Percentiles rank a stretch among this genome's conserved stretches.
Evolutionary conservation across 2,797 vertebrate species (phyloP).

Genomic region (Heliangelus exortis): DNA sequence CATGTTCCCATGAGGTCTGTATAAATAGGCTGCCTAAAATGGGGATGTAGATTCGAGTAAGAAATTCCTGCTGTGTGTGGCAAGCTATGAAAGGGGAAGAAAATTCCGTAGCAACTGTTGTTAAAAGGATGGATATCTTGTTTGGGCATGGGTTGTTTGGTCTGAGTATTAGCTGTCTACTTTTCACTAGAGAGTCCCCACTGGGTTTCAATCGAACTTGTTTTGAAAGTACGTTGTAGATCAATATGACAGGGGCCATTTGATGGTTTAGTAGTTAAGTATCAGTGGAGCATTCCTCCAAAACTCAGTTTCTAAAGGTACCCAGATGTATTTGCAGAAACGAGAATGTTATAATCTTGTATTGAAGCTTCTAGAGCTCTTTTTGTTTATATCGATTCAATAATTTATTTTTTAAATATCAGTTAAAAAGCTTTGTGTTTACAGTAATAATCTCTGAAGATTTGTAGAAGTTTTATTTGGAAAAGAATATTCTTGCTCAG

Average conservation of each 20-base stretch:
- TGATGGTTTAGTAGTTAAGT: conserved; percentile 32
- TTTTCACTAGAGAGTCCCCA: conserved; percentile 59
- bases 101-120: conserved; percentile 61
- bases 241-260: conserved; percentile 53
- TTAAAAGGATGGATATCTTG: conserved; percentile 57
- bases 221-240: conserved; percentile 67
- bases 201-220: conserved; percentile 62
- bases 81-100: conserved; percentile 45
- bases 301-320: background rate
- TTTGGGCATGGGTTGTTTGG: conserved; percentile 58
- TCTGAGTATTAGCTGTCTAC: conserved; percentile 56
- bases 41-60: conserved; percentile 11
- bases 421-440: background rate
- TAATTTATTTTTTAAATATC: background rate
- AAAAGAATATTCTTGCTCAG: background rate
- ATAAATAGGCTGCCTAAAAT: conserved; percentile 50
- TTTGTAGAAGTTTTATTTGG: background rate
- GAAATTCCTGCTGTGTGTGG: conserved; percentile 53
- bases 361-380: background rate
- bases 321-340: background rate
- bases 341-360: background rate
- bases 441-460: background rate
- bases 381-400: background rate
- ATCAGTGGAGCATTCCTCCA: conserved; percentile 25
- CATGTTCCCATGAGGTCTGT: background rate